Evolutionary conservation across 2,113 vertebrate genomes (phyloP).

Genomic region (Terrapene triunguis): DNA sequence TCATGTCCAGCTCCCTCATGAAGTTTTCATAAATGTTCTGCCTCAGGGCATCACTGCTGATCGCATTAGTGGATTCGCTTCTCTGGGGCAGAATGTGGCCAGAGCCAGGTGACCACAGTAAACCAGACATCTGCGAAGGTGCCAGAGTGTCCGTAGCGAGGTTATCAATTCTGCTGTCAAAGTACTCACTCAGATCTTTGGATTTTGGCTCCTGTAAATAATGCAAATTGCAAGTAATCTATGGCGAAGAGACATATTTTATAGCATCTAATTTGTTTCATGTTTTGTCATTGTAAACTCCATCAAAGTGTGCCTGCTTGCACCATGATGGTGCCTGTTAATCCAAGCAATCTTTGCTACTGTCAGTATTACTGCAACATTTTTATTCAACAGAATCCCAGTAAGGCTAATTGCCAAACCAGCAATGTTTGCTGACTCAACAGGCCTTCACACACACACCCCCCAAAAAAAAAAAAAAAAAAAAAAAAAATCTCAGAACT

Average conservation of each 20-base stretch:
- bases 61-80: constrained; percentile 84
- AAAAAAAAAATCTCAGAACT: not conserved
- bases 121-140: constrained; percentile 82
- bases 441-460: not conserved
- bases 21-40: constrained; percentile 96
- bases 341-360: not conserved
- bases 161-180: constrained; percentile 90
- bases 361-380: accelerated
- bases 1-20: constrained; percentile 91
- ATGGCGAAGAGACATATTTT: accelerated
- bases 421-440: not conserved
- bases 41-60: constrained; percentile 84
- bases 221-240: not conserved
- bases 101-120: constrained; percentile 84
- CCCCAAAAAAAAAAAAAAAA: accelerated
- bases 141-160: constrained; percentile 84
- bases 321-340: not conserved
- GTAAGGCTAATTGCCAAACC: not conserved
- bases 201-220: constrained; percentile 86
- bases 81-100: constrained; percentile 80
- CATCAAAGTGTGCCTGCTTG: not conserved
- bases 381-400: not conserved
- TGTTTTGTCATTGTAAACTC: not conserved
- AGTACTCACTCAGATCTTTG: constrained; percentile 89
- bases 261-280: not conserved